Base-by-base conservation (phyloP, 2,113 vertebrate genomes). In the Colius striatus region DNA sequence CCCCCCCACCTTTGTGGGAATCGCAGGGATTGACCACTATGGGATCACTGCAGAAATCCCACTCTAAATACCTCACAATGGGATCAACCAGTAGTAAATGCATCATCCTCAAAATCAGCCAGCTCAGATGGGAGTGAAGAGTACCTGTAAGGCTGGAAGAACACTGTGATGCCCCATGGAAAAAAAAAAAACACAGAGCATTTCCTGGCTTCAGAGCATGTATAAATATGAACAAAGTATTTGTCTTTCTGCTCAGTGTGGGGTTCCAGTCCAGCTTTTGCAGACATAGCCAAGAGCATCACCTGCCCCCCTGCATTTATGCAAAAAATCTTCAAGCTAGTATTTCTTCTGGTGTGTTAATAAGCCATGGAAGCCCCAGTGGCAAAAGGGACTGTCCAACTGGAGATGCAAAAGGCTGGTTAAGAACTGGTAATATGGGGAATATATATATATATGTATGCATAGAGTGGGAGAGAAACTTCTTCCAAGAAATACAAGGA, bases 401-500 rank as follows among this genome's bases (percentile, higher is more conserved):
- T 95, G 79, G 48, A 57, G 47, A 30, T 78, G 58, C 61, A 84
- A 87, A 94, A 75, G 94, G 30, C 70, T 97, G 80, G 81, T 92
- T 95, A 89, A 94, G 76, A 62, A 72, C 75, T 81, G 75, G 70
- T 86, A 53, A 58, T 84, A 25, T 4, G 30, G 73, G 87, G 43
- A 41, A 41, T 41, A 41, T 41, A 41, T 41, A 41, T 45, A 23
- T 63, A 23, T 51, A 17, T 45, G 29, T 50, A 36, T 83, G 76
- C 74, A 41, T 50, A 45, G 47, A 34, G 71, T n/a, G n/a, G 79
- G 84, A 90, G 65, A 83, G 93, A 84, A 95, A 94, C 50, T 53
- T 91, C 82, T 79, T 81, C 51, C 71, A 95, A 95, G 95, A 95
- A 97, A 86, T 73, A 91, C 89, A 96, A 84, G 91, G 94, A 96